Conservation (phyloP, 37 sponge, comb jelly and placozoan genomes). For the Haliclona indistincta region DNA sequence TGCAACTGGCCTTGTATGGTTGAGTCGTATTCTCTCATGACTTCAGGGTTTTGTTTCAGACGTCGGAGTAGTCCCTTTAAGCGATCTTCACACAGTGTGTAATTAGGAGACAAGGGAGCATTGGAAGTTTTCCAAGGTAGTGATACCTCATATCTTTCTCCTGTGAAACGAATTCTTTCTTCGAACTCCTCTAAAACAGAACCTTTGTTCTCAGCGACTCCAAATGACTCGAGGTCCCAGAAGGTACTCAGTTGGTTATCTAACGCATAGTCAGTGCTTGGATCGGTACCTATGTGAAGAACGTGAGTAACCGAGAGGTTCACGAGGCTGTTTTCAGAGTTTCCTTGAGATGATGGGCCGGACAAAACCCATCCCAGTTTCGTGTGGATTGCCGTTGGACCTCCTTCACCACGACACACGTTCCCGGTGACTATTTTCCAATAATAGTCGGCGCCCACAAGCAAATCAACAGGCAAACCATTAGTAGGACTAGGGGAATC, state of each 20-base stretch:
- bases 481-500: too few species aligned
- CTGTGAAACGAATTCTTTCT: background rate
- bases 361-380: conserved; percentile 15
- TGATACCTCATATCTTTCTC: conserved; percentile 9
- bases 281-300: background rate
- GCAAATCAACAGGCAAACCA: too few species aligned
- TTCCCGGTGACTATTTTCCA: too few species aligned
- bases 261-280: background rate
- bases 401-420: background rate
- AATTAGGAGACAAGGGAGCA: conserved; percentile 4
- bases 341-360: background rate
- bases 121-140: conserved; percentile 14
- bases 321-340: background rate
- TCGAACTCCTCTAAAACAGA: background rate
- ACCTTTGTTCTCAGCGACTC: background rate
- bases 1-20: conserved; percentile 13
- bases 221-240: conserved; percentile 19
- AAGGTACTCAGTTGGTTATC: background rate
- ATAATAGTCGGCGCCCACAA: too few species aligned
- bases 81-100: background rate
- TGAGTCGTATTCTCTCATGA: conserved; percentile 5
- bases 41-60: conserved; percentile 11
- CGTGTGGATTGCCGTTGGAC: conserved; percentile 18
- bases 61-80: conserved; percentile 10
- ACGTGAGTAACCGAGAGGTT: background rate